Base-by-base conservation (phyloP, 2,888 invertebrate species). In the Noctua comes region DNA sequence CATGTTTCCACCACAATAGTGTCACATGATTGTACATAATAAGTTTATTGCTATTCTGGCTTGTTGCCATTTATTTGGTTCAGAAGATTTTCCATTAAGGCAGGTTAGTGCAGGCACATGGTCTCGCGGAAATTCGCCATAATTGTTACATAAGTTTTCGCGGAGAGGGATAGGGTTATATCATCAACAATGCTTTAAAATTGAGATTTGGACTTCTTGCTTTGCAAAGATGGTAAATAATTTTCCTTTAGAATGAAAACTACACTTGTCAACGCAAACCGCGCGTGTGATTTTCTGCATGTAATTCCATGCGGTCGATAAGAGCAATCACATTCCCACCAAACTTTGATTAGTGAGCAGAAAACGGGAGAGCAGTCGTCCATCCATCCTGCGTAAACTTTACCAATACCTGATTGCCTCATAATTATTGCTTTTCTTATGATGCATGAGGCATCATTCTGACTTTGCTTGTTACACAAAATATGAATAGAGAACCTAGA, bases 41-140 rank as follows among this genome's bases (percentile, higher is more conserved):
- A 59, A 74, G 82, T 75, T 59, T 36, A 71, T 62, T 73, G 46
- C 21, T 70, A 43, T 75, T 16, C 43, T 84, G 83, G 77, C 59
- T 31, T 10, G 2, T 8, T 75, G 87, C 85, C 85, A 77, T 73
- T 74, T 46, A 84, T 80, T 65, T 76, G 21, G 73, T 75, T 59
- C 48, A 57, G 13, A 48, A 36, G 27, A 65, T 64, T 70, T 73
- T 68, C 13, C 2, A 66, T 76, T 86, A 54, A 13, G 84, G 79
- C 68, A 86, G 83, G 76, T 83, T 70, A 72, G 51, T 27, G 21
- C 27, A 64, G 70, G 31, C 69, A 57, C 21, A 16, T 65, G 40
- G 24, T 74, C n/a, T 65, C 10, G 43, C 21, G 43, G 43, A 76
- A 46, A 46, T 4, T 73, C 68, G 54, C 70, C 70, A 68, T 59